A percentile compares a stretch with the other conserved stretches of the same genome.
These are phyloP conservation scores for Dysmachus trigonus DNA, from an alignment of 2,888 invertebrate species.

Conservation along the genomic window DNA sequence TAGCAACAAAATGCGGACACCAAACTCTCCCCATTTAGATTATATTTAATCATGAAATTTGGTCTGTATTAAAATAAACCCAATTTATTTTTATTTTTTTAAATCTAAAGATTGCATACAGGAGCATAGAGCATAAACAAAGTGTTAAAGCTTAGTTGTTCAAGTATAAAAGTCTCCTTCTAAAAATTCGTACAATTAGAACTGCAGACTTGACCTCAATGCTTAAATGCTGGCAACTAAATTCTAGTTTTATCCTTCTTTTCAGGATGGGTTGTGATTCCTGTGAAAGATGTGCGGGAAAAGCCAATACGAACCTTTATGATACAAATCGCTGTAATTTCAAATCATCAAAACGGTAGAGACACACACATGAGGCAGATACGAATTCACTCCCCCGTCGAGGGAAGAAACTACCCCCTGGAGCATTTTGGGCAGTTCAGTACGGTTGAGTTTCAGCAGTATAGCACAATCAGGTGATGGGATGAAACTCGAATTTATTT, in stretches of 20 bases:
- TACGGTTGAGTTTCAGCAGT: conserved; percentile 83
- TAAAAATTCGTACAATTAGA: no score
- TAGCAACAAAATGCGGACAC: no score
- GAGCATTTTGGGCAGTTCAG: conserved; percentile 81
- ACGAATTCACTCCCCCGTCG: conserved; percentile 88
- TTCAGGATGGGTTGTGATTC: conserved; percentile 93
- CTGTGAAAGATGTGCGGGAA: conserved; percentile 86
- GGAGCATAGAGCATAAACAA: no score
- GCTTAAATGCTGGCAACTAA: background rate
- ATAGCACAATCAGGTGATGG: conserved; percentile 77
- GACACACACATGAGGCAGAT: conserved; percentile 98
- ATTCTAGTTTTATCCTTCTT: background rate
- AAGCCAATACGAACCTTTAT: conserved; percentile 93
- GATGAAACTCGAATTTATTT: background rate
- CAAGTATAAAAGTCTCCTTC: no score
- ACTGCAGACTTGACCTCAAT: background rate
- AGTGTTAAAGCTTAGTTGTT: no score
- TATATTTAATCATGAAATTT: no score
- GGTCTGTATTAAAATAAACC: no score
- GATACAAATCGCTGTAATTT: conserved; percentile 95
- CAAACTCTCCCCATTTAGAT: no score
- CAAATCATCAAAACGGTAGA: conserved; percentile 98
- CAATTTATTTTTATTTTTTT: no score
- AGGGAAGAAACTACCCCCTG: conserved; percentile 68
- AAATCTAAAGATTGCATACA: no score